Evolutionary conservation across 2,797 vertebrate genomes (phyloP), one percentile per base, ranked within the genome.

Genomic region (Oryzias dopingdopingensis): DNA sequence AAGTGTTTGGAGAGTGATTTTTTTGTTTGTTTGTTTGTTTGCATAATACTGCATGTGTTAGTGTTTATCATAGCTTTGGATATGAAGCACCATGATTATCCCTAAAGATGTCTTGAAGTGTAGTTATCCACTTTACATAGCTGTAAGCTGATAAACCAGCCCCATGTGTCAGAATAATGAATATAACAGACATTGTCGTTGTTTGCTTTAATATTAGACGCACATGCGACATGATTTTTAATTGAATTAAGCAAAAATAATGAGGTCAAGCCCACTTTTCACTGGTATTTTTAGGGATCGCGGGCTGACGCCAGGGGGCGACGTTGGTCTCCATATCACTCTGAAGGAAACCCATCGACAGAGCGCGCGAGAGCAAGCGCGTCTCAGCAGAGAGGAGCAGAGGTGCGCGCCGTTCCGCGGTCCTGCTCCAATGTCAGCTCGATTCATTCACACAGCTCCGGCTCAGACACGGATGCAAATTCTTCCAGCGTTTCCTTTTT

Each of bases 391-490:
- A 29, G 65, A 7, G 49, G 42, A 14, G 57, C 24, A 4, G 56
- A 60, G n/a, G 72, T 17, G 72, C 59, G 72, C 60, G 62, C 48
- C 14, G 52, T 70, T 65, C 69, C 0, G 52, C 66, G 72, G 71
- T 77, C 72, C 67, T 47, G 69, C 81, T 77, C 65, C 63, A 26
- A 79, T 88, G 88, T 87, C 88, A 89, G 74, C 76, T 85, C 61
- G 68, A 87, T 87, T 89, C 85, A 80, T 88, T 90, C 86, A 87
- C 88, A 87, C 80, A 69, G 76, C 78, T 83, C 69, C 79, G 54
- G 71, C 82, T 84, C 84, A 86, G 88, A 88, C 84, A 85, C 77
- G 84, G 83, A 44, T 86, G 80, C 24, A 85, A 89, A 89, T 88
- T 60, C 77, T 81, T 86, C 79, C 16, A 87, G 78, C 89, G 82